phyloP scores from a whole-genome alignment of 1,140 invertebrate species.

The Acarapis woodi region DNA sequence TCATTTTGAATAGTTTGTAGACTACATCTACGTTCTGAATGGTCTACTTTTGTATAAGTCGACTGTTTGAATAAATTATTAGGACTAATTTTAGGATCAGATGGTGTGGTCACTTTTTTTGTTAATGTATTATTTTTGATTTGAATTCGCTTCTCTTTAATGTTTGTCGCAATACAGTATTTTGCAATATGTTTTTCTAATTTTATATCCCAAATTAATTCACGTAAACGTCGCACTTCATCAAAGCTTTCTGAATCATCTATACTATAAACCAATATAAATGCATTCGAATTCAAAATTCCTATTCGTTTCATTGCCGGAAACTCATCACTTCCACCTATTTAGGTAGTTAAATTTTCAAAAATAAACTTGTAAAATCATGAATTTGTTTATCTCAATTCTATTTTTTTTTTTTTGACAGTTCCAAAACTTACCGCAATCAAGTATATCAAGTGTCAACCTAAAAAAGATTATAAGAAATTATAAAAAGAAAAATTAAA shows the following conservation, averaged over 20 bases:
- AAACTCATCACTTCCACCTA: slow-evolving; percentile 55
- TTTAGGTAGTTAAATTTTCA: slow-evolving; percentile 43
- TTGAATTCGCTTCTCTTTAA: background rate
- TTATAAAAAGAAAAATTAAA: background rate
- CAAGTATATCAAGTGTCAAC: background rate
- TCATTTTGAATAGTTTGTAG: too few species aligned
- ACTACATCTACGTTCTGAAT: too few species aligned
- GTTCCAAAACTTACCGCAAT: background rate
- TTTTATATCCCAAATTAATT: too few species aligned
- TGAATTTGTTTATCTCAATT: background rate
- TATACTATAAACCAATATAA: slow-evolving; percentile 43
- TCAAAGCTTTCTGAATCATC: slow-evolving; percentile 12
- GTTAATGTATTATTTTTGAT: background rate
- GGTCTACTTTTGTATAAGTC: too few species aligned
- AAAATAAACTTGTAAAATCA: background rate
- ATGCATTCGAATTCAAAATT: slow-evolving; percentile 62
- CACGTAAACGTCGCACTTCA: slow-evolving; percentile 4
- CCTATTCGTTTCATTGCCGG: slow-evolving; percentile 52
- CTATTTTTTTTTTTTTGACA: background rate
- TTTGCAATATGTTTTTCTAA: background rate
- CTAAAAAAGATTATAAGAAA: background rate
- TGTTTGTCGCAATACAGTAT: background rate
- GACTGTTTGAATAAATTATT: too few species aligned
- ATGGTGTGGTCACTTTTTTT: too few species aligned
- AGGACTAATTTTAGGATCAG: too few species aligned